Percentiles rank a stretch among this genome's conserved stretches.
These are phyloP conservation scores for Scaptomyza flava DNA, from an alignment of 2,888 invertebrate genomes.

Conservation along the genomic window DNA sequence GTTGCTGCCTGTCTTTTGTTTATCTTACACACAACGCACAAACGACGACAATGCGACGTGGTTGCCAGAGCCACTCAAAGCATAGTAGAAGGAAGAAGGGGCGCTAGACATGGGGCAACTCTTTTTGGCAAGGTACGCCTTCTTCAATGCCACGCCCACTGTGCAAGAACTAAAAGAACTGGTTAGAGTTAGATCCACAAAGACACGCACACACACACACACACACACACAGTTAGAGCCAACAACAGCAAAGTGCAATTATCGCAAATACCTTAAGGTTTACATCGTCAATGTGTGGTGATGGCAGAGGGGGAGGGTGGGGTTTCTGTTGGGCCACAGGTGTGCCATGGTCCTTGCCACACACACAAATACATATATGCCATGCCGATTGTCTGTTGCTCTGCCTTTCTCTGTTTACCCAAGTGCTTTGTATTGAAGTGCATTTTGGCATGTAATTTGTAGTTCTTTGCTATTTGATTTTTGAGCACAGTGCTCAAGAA, in stretches of 20 bases:
- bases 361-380: constrained; percentile 2
- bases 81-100: neutral
- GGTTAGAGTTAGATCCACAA: constrained; percentile 8
- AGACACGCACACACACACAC: constrained; percentile 1
- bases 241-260: constrained; percentile 81
- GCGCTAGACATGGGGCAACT: constrained; percentile 46
- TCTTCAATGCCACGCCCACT: constrained; percentile 35
- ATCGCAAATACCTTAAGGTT: constrained; percentile 82
- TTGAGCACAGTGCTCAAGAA: constrained; percentile 50
- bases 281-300: constrained; percentile 66
- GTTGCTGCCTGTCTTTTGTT: constrained; percentile 65
- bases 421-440: constrained; percentile 81
- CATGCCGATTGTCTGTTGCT: constrained; percentile 45
- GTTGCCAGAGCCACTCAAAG: constrained; percentile 51
- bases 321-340: constrained; percentile 49
- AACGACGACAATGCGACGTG: constrained; percentile 57
- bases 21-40: constrained; percentile 67
- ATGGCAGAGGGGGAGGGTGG: neutral
- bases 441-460: constrained; percentile 81
- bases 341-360: constrained; percentile 51
- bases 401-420: constrained; percentile 70
- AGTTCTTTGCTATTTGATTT: constrained; percentile 81
- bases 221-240: constrained; percentile 8
- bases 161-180: constrained; percentile 1
- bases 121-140: constrained; percentile 58